Percentiles rank a stretch among this genome's conserved stretches.
Evolutionary conservation across 2,888 invertebrate species (phyloP).

Genomic region (Chrysodeixis includens): DNA sequence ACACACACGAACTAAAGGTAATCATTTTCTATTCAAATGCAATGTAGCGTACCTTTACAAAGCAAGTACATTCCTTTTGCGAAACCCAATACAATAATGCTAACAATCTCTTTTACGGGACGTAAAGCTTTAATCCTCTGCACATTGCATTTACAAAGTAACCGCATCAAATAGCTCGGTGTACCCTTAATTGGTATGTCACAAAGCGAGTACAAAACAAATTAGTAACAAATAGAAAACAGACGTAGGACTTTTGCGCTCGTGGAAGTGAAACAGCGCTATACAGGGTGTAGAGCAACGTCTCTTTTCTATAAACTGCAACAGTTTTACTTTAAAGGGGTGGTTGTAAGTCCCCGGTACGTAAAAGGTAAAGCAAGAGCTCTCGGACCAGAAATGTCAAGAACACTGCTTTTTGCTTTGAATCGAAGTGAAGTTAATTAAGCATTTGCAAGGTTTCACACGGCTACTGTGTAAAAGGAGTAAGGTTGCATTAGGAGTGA

Average conservation of each 20-base stretch:
- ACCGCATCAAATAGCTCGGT: constrained; percentile 20
- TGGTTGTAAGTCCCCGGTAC: no score
- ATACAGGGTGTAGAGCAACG: no score
- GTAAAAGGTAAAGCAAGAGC: background rate
- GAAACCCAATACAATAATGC: background rate
- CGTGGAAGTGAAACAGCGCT: no score
- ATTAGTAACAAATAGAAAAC: constrained; percentile 12
- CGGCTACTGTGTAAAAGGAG: constrained; percentile 3
- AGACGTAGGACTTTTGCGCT: no score
- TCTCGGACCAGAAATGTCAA: background rate
- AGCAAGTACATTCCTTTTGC: background rate
- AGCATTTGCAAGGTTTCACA: background rate
- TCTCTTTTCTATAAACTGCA: no score
- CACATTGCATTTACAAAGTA: constrained; percentile 3
- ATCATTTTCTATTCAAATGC: no score
- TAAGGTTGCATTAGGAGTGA: background rate
- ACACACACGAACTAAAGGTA: no score
- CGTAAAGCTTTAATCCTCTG: constrained; percentile 10
- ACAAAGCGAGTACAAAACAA: constrained; percentile 23
- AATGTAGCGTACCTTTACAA: no score
- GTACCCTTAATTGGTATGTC: constrained; percentile 31
- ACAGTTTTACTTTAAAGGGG: no score
- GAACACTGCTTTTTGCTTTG: background rate
- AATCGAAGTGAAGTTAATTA: constrained; percentile 6
- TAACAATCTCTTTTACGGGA: constrained; percentile 6